Percentiles rank a stretch among this genome's conserved stretches.
These are phyloP conservation scores for Drosophila sp. DNA, from an alignment of 1,140 invertebrate genomes.

Conservation along the genomic window DNA sequence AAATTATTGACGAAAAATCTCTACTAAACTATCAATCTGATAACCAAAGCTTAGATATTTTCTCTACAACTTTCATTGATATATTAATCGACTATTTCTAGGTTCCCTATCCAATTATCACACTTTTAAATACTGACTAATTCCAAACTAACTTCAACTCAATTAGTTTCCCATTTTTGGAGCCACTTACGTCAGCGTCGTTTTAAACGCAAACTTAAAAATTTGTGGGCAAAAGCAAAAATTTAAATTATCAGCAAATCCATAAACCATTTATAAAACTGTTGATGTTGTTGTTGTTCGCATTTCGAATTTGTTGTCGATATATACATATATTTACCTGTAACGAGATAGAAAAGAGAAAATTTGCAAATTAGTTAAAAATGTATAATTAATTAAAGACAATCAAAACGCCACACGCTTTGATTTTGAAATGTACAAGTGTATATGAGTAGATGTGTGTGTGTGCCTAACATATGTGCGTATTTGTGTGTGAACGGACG, in stretches of 20 bases:
- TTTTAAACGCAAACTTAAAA: slow-evolving; percentile 20
- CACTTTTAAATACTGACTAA: background rate
- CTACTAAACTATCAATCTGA: too few species aligned
- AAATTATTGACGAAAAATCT: too few species aligned
- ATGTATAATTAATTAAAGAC: slow-evolving; percentile 71
- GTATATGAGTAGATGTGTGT: slow-evolving; percentile 11
- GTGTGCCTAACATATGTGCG: background rate
- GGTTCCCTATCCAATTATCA: background rate
- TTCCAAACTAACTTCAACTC: background rate
- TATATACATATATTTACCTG: slow-evolving; percentile 65
- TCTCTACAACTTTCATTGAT: too few species aligned
- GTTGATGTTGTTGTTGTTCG: slow-evolving; percentile 7
- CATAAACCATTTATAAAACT: slow-evolving; percentile 29
- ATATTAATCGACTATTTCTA: background rate
- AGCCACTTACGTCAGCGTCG: slow-evolving; percentile 35
- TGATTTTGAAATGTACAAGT: slow-evolving; percentile 7
- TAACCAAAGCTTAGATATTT: too few species aligned
- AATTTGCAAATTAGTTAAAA: slow-evolving; percentile 75
- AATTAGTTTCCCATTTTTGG: slow-evolving; percentile 17
- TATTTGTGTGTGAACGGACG: slow-evolving; percentile 11
- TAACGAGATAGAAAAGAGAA: slow-evolving; percentile 75
- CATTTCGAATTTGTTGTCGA: too few species aligned
- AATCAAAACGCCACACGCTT: slow-evolving; percentile 29
- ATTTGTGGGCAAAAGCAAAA: background rate
- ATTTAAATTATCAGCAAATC: slow-evolving; percentile 24